These are phyloP conservation scores for Lucifuga dentata DNA, from an alignment of 2,113 vertebrate species.

Conservation along the genomic window DNA sequence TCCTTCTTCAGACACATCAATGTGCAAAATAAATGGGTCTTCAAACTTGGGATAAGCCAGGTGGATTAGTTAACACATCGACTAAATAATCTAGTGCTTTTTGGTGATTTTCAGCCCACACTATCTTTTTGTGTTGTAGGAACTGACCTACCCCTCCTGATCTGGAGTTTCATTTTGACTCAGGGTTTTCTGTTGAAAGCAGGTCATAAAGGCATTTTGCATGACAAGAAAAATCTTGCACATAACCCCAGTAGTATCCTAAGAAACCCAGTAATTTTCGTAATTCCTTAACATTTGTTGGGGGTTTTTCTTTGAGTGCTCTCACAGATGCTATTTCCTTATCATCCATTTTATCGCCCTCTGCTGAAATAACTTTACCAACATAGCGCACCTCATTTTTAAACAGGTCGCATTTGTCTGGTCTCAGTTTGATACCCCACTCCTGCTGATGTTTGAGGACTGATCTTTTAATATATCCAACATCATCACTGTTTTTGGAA, in stretches of 20 bases:
- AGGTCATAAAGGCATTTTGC: conserved; percentile 8
- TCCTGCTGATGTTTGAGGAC: conserved; percentile 4
- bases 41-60: not conserved
- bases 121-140: not conserved
- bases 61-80: conserved; percentile 13
- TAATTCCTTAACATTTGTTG: not conserved
- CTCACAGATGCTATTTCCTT: not conserved
- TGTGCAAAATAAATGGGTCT: not conserved
- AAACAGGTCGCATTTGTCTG: conserved; percentile 4
- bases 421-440: not conserved
- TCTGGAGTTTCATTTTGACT: not conserved
- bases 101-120: not conserved
- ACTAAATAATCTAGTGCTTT: conserved; percentile 3
- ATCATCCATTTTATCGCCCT: not conserved
- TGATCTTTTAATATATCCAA: not conserved
- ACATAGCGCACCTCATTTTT: not conserved
- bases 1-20: not conserved
- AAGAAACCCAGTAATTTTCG: not conserved
- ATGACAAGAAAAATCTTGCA: not conserved
- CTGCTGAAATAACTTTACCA: not conserved
- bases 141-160: not conserved
- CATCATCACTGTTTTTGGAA: no score
- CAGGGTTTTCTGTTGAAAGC: not conserved
- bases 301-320: not conserved
- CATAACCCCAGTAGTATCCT: not conserved